These are phyloP conservation scores for Nyctibius bracteatus DNA, from an alignment of 2,113 vertebrate species.

Conservation along the genomic window DNA sequence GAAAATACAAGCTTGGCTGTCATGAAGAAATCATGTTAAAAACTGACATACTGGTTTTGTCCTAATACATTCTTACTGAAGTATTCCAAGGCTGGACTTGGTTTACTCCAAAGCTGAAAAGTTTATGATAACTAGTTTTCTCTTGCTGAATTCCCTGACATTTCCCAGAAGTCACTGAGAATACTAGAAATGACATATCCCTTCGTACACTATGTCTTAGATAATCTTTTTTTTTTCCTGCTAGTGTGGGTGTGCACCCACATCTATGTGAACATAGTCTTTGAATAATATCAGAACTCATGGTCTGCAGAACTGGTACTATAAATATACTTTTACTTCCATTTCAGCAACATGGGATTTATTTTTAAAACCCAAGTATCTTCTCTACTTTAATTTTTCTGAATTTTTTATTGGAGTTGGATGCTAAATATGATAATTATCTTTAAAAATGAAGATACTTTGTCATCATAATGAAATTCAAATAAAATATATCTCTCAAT, in stretches of 20 bases:
- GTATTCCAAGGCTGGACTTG: not conserved
- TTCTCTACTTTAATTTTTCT: not conserved
- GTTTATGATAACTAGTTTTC: not conserved
- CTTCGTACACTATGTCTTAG: not conserved
- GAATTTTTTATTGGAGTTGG: not conserved
- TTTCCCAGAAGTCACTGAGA: not conserved
- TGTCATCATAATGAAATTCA: not conserved
- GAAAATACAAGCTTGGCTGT: not conserved
- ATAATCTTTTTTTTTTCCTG: not conserved
- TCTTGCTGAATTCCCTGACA: not conserved
- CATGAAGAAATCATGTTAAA: not conserved
- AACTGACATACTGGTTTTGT: not conserved
- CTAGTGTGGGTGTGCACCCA: not conserved
- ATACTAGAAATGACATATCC: not conserved
- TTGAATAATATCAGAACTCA: not conserved
- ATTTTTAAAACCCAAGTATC: not conserved
- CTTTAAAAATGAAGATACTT: not conserved
- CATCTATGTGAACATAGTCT: not conserved
- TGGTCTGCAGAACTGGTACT: not conserved
- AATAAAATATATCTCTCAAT: not conserved
- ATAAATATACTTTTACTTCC: not conserved
- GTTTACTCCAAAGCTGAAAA: not conserved
- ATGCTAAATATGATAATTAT: not conserved
- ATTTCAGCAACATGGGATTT: not conserved
- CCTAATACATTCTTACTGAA: not conserved